Conservation (phyloP, 2,888 invertebrate genomes). For the Tyria jacobaeae region DNA sequence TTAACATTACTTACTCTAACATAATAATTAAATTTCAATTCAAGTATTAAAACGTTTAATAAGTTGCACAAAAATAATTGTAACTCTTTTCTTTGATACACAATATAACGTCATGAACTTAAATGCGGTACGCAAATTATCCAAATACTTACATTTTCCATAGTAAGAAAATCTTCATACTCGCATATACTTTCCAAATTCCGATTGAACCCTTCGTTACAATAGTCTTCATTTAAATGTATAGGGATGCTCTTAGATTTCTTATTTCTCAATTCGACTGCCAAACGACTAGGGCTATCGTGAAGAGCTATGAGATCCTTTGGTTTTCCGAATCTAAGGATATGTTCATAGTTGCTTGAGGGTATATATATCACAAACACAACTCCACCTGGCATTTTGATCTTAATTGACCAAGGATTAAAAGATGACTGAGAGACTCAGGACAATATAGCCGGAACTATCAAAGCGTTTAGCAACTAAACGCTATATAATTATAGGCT, state of each 20-base stretch:
- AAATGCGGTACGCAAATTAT: too few relatives aligned
- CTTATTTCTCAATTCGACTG: slow-evolving; percentile 75
- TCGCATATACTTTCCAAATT: slow-evolving; percentile 75
- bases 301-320: slow-evolving; percentile 65
- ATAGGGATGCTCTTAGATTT: slow-evolving; percentile 75
- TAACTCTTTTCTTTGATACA: too few relatives aligned
- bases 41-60: too few relatives aligned
- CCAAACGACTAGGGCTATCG: slow-evolving; percentile 56
- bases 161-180: slow-evolving; percentile 86
- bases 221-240: slow-evolving; percentile 74
- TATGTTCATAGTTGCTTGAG: slow-evolving; percentile 89
- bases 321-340: slow-evolving; percentile 83
- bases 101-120: too few relatives aligned
- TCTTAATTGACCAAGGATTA: background rate
- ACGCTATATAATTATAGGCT: slow-evolving; percentile 58
- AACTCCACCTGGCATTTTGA: slow-evolving; percentile 87
- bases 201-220: slow-evolving; percentile 68
- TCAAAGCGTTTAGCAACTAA: slow-evolving; percentile 43
- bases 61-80: too few relatives aligned
- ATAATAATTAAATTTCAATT: too few relatives aligned
- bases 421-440: slow-evolving; percentile 22
- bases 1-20: too few relatives aligned
- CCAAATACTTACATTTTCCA: slow-evolving; percentile 87
- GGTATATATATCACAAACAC: slow-evolving; percentile 90
- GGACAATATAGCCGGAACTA: slow-evolving; percentile 33